Evolutionary conservation across 2,797 vertebrate species (phyloP).

Genomic region (Philypnodon macrostomus): DNA sequence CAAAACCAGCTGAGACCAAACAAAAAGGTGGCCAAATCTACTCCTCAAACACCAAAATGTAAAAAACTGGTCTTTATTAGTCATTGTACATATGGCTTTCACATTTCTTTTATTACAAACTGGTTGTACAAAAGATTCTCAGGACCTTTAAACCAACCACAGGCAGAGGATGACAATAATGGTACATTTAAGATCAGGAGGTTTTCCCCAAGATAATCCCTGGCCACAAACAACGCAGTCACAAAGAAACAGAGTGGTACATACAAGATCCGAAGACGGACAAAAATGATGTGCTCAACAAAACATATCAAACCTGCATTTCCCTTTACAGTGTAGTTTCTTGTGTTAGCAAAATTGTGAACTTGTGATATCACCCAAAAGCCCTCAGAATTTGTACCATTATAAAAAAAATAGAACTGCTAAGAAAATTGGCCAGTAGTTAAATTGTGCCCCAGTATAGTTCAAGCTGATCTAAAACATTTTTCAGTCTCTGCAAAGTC

Average conservation of each 20-base stretch:
- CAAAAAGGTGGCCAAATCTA: background rate
- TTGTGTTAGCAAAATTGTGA: slow-evolving; percentile 12
- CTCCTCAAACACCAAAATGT: slow-evolving; percentile 7
- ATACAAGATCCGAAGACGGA: slow-evolving; percentile 34
- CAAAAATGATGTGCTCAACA: slow-evolving; percentile 32
- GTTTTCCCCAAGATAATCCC: slow-evolving; percentile 7
- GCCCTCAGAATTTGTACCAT: slow-evolving; percentile 22
- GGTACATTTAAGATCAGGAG: slow-evolving; percentile 37
- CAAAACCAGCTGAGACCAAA: background rate
- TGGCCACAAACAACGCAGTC: slow-evolving; percentile 34
- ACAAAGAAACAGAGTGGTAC: slow-evolving; percentile 31
- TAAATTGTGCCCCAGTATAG: slow-evolving; percentile 23
- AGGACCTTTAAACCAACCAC: slow-evolving; percentile 58
- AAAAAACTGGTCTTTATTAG: slow-evolving; percentile 69
- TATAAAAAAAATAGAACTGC: slow-evolving; percentile 27
- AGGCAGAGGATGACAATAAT: slow-evolving; percentile 51
- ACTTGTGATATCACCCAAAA: background rate
- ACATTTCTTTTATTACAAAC: slow-evolving; percentile 74
- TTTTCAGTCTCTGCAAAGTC: slow-evolving; percentile 34
- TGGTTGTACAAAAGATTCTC: slow-evolving; percentile 70
- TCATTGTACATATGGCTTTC: slow-evolving; percentile 78
- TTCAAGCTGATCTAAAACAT: slow-evolving; percentile 27
- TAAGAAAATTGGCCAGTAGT: slow-evolving; percentile 43
- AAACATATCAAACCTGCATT: slow-evolving; percentile 32
- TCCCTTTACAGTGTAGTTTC: slow-evolving; percentile 37